Base-by-base conservation (phyloP, 2,888 invertebrate genomes). In the Aplocera efformata region DNA sequence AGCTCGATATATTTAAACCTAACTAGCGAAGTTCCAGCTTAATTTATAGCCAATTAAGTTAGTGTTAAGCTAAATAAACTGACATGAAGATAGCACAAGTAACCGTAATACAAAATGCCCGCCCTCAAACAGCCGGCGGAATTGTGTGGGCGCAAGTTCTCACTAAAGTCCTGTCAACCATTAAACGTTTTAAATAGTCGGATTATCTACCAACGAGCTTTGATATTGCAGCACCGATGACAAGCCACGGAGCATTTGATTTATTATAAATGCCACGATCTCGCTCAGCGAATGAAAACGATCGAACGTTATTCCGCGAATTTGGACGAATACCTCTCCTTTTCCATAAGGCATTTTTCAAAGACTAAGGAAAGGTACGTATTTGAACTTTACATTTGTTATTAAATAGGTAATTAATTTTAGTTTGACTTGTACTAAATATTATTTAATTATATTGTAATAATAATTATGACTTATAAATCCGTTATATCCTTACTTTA, bases 11-110 rank as follows among this genome's bases (percentile, higher is more conserved):
- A 76, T 68, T 67, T 64, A 68, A 64, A 58, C 66, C 65, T 70
- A 75, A 78, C 75, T 68, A 71, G 78, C 72, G 70, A 75, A 78
- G 74, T 76, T 73, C 67, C 74, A 67, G 67, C 63, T 74, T 80
- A 82, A 86, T 84, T 85, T 85, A 86, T 79, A 71, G 83, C 79
- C 85, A 86, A 86, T 86, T 84, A 85, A 76, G 78, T 76, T 76
- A 67, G 79, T 83, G 82, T 78, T 80, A 79, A 79, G 76, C 79
- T 75, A 73, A 82, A 82, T 80, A 82, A 80, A 80, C 78, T 74
- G 74, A 79, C 77, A 72, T 59, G 73, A 71, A 77, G 79, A 79
- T 79, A 79, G 72, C 66, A 70, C 69, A 64, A 72, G 78, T 69
- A 74, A 75, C 74, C 63, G 74, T 77, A 73, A 67, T 69, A 69